Conservation (phyloP, 37 sponge, comb jelly and placozoan species). For the Agelas oroides region DNA sequence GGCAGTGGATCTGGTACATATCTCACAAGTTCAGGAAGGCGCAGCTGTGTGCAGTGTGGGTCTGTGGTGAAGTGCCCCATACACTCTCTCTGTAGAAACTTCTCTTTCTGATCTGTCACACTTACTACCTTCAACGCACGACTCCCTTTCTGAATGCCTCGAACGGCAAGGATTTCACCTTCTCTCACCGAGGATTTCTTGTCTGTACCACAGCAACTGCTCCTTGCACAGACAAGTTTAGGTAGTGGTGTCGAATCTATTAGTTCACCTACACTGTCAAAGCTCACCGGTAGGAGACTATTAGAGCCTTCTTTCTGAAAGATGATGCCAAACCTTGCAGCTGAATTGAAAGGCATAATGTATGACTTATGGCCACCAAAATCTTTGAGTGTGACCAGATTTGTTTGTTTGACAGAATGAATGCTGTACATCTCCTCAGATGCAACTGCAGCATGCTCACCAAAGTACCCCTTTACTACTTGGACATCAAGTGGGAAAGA, state of each 20-base stretch:
- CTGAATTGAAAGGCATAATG: slow-evolving; percentile 38
- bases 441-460: slow-evolving; percentile 23
- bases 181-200: neutral
- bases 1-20: slow-evolving; percentile 14
- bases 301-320: neutral
- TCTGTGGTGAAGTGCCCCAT: slow-evolving; percentile 45
- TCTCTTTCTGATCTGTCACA: slow-evolving; percentile 11
- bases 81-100: slow-evolving; percentile 17
- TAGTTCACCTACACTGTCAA: slow-evolving; percentile 16
- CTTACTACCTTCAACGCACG: slow-evolving; percentile 18
- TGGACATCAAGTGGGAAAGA: slow-evolving; percentile 25
- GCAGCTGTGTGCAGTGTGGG: slow-evolving; percentile 23
- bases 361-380: neutral
- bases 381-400: slow-evolving; percentile 31
- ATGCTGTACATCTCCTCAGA: slow-evolving; percentile 53
- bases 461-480: slow-evolving; percentile 56
- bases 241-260: slow-evolving; percentile 20
- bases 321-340: slow-evolving; percentile 26
- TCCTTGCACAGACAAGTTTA: slow-evolving; percentile 3
- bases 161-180: slow-evolving; percentile 12
- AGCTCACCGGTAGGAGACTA: neutral
- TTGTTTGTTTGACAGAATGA: slow-evolving; percentile 63
- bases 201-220: neutral
- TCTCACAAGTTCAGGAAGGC: slow-evolving; percentile 7
- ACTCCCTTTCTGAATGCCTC: neutral